Evolutionary conservation across 1,140 invertebrate species (phyloP).

Genomic region (Atta cephalotes): DNA sequence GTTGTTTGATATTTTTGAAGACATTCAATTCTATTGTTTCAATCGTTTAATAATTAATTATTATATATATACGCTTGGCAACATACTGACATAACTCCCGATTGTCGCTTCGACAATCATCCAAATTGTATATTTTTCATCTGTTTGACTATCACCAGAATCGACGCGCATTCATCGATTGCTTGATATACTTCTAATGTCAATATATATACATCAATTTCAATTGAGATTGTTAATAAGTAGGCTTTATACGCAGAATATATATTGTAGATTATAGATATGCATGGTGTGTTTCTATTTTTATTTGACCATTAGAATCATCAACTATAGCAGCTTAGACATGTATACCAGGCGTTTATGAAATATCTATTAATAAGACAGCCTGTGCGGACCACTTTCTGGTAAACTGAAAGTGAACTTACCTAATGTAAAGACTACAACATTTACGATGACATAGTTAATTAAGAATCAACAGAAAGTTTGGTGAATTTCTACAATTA

Average conservation of each 20-base stretch:
- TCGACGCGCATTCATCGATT: slow-evolving; percentile 14
- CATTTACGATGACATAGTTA: neutral
- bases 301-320: slow-evolving; percentile 22
- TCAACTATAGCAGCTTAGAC: slow-evolving; percentile 36
- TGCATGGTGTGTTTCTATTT: slow-evolving; percentile 57
- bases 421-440: slow-evolving; percentile 12
- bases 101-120: slow-evolving; percentile 17
- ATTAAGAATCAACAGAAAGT: neutral
- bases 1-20: neutral
- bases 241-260: slow-evolving; percentile 33
- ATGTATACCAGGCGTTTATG: slow-evolving; percentile 29
- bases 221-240: slow-evolving; percentile 38
- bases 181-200: slow-evolving; percentile 11
- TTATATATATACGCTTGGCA: slow-evolving; percentile 46
- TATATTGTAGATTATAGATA: slow-evolving; percentile 30
- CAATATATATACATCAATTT: slow-evolving; percentile 9
- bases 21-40: slow-evolving; percentile 28
- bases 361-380: slow-evolving; percentile 53
- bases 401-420: slow-evolving; percentile 49
- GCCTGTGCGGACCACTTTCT: slow-evolving; percentile 39
- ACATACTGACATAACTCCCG: neutral
- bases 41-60: slow-evolving; percentile 45
- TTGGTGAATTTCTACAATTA: neutral
- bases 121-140: slow-evolving; percentile 46
- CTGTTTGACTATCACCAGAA: slow-evolving; percentile 12